Conservation (phyloP, 2,888 invertebrate species). For the Eurois occulta region DNA sequence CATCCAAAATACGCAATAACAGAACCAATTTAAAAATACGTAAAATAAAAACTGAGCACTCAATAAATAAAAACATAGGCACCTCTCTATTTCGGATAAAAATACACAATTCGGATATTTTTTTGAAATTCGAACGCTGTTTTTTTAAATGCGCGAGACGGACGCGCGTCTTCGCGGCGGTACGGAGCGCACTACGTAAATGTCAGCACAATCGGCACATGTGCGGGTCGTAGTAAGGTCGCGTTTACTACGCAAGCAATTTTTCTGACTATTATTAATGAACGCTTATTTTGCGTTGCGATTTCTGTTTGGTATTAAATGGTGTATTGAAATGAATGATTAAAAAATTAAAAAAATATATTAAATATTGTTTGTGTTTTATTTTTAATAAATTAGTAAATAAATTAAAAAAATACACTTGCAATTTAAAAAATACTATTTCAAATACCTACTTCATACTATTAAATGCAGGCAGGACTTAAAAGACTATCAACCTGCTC, state of each 20-base stretch:
- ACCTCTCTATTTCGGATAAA: conserved; percentile 73
- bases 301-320: not conserved
- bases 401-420: not conserved
- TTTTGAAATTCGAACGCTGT: conserved; percentile 73
- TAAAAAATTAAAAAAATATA: no score
- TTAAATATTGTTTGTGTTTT: not conserved
- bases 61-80: conserved; percentile 70
- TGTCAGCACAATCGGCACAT: conserved; percentile 89
- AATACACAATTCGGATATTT: conserved; percentile 68
- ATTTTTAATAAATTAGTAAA: not conserved
- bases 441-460: not conserved
- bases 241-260: conserved; percentile 72
- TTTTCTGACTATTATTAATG: conserved; percentile 68
- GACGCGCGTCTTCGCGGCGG: conserved; percentile 84
- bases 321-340: not conserved
- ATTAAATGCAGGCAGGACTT: conserved; percentile 7
- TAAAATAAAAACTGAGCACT: conserved; percentile 61
- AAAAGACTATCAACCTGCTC: conserved; percentile 13
- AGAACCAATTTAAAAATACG: conserved; percentile 63
- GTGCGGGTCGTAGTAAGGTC: conserved; percentile 84
- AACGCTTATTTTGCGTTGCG: not conserved
- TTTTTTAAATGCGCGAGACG: conserved; percentile 71
- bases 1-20: conserved; percentile 73
- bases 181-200: conserved; percentile 89
- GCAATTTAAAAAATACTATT: not conserved